Evolutionary conservation across 2,113 vertebrate species (phyloP), one percentile per base, ranked within the genome.

Genomic region (Labeo rohita): DNA sequence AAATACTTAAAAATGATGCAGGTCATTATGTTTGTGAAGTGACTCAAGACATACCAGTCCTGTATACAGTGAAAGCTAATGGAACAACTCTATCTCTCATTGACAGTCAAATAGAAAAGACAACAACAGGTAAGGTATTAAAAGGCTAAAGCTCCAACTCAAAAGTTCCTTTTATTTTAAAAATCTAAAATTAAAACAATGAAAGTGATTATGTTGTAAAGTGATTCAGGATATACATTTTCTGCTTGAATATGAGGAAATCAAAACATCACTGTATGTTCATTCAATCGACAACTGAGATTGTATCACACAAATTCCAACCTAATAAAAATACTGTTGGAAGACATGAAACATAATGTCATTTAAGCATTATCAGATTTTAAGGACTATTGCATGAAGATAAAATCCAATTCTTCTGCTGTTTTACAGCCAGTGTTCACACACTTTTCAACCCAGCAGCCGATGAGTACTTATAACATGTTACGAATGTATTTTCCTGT

Each of bases 21-120:
- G 87, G 84, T 0, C 3, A 45, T 50, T 85, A 85, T 78, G 36
- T 78, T 21, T 88, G 87, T 88, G 23, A 63, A 72, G 73, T 85
- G 47, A 83, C 1, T 18, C n/a, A 78, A 70, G 84, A 88, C 43
- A 47, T 85, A 10, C 87, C 87, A 36, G 0, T 4, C 0, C 84
- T 88, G 28, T 0, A 2, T 6, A 0, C 11, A 0, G 1, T 18
- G 3, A 54, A 43, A 0, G 80, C 73, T 3, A 21, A 1, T 1
- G 45, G 73, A 39, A 88, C 87, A 1, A 36, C 0, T 0, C 0
- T 88, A 52, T 50, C 10, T 36, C 36, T 85, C 49, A 85, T 0
- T n/a, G 18, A 18, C 16, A 2, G 1, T 18, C 54, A 56, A 21
- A 16, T 56, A 16, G 15, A 54, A 54, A 54, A 0, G 2, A 56